Evolutionary conservation across 2,888 invertebrate genomes (phyloP), one percentile per base, ranked within the genome.

Genomic region (Timandra comae): DNA sequence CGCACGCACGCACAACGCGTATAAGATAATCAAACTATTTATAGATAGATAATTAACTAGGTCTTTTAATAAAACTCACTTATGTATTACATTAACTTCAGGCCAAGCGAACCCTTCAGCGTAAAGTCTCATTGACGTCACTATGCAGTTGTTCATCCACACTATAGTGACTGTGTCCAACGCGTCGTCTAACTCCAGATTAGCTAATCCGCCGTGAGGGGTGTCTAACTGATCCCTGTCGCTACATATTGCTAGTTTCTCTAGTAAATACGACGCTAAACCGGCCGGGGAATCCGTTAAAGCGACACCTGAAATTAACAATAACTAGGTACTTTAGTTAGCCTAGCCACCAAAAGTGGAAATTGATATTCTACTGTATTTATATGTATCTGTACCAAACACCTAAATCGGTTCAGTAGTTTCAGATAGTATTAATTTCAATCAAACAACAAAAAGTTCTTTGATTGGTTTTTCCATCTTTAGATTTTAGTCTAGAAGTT

Each of bases 191-290:
- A 92, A 55, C 0, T 89, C 85, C 44, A 91, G 87, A 22, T 82
- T 85, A 1, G 84, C 82, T 0, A 94, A 64, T 3, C 92, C 92
- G 0, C 93, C 93, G 57, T 93, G 92, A 0, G 77, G 69, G 1
- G 88, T 80, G 11, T 87, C 54, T 11, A 84, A 68, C 52, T 88
- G 87, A 3, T 84, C 67, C 2, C 56, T 91, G 77, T 79, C 93
- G 78, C 75, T 93, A 90, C 75, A 92, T 34, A 58, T 89, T 61
- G 84, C 89, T 68, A 96, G 96, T 75, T 97, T 97, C 63, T 98
- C 97, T 46, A 98, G 77, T 26, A 96, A 89, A 56, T 96, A 98
- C 0, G 92, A 93, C 1, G 96, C 96, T 44, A 98, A 72, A 0
- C 95, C 96, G 1, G 91, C 87, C 0, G 97, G 97, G 0, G 93